Evolutionary conservation across 2,797 vertebrate genomes (phyloP), one percentile per base, ranked within the genome.

Genomic region (Chelonia mydas): DNA sequence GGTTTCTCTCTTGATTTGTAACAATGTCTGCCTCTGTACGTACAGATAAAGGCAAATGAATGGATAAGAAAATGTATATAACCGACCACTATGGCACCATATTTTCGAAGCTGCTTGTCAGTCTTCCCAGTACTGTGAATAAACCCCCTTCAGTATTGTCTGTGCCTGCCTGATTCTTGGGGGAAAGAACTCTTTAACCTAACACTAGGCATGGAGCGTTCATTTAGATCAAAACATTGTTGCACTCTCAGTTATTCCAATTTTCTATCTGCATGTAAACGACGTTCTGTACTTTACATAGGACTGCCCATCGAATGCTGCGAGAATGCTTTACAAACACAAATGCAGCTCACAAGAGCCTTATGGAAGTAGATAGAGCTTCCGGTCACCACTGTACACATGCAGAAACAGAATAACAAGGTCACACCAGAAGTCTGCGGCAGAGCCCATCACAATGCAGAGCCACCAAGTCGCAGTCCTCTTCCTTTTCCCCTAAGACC

Each of bases 281-380:
- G 83, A 2, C 51, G 41, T 59, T 1, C 81, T 81, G 28, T 21
- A 37, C 7, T 80, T 88, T 3, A 50, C 68, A 16, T 92, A 15
- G 5, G 17, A 1, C 86, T 61, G 85, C 3, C 9, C 41, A 72
- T 76, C 5, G 3, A 55, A 37, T 90, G 21, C 17, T 3, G n/a
- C 1, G 2, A 5, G 89, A 92, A 61, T 86, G 68, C n/a, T 89
- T 94, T 31, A 81, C 9, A 53, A 2, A 1, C 13, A 16, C 61
- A 25, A 76, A 90, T 96, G 90, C 68, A 72, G 68, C 65, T 72
- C 68, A 72, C n/a, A 41, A 41, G 37, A 72, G 13, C 37, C 37
- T 16, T 1, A 33, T 8, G 53, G 47, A 89, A n/a, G 6, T 83
- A 1, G 68, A 12, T 45, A 16, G 28, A 31, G 11, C 28, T 2